Base-by-base conservation (phyloP, 1,140 invertebrate genomes). In the Drosophila ficusphila region DNA sequence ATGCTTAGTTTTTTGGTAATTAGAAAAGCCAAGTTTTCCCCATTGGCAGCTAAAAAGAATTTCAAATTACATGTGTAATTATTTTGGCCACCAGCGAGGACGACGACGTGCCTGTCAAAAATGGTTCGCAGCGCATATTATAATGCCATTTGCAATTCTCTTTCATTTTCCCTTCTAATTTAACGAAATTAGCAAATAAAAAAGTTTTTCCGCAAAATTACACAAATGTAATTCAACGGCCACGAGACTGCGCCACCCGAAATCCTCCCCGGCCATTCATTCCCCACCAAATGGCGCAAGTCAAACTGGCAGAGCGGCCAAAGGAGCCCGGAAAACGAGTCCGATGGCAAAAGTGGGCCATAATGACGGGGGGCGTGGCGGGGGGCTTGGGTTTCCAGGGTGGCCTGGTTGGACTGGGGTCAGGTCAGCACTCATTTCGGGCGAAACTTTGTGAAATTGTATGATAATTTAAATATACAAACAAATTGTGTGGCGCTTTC, bases 381-480 rank as follows among this genome's bases (percentile, higher is more conserved):
- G 8, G 51, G 27, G 27, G 54, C 19, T 4, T 27, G 18, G 12
- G 11, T 14, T 7, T 9, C 8, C 5, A 12, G 14, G 19, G 46
- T n/a, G 21, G 47, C n/a, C n/a, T n/a, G n/a, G 18, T 8, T 16
- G n/a, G 48, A 11, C 31, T 34, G 31, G 29, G 19, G 34, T 44
- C 48, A 44, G 49, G 69, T 58, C 41, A 19, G 79, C 76, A 56
- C 67, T 85, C 75, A 79, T 85, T 85, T 85, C 68, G 41, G 47
- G 41, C 61, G 42, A 79, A 85, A 85, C 52, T 61, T 85, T 85
- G 41, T 52, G 61, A 78, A 86, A 86, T 86, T 86, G 74, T 86
- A 86, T 86, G 79, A 86, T 85, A 85, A 86, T 86, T 86, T 86
- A 82, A 86, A 88, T 86, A 86, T 86, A 88, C 82, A 86, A 86